These are phyloP conservation scores for Aphrophora alni DNA, from an alignment of 2,888 invertebrate genomes.

Conservation along the genomic window DNA sequence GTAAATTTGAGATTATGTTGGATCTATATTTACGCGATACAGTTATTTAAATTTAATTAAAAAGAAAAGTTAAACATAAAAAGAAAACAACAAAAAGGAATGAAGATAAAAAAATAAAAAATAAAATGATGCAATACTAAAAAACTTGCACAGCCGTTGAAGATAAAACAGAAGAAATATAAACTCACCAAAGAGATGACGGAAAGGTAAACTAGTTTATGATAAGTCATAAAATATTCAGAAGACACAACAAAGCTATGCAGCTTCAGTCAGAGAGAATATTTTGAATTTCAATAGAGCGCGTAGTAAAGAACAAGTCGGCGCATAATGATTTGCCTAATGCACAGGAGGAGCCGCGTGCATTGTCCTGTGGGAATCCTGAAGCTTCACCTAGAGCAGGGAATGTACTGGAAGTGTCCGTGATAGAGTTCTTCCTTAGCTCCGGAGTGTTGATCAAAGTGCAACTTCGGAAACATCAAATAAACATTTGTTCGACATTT, in stretches of 20 bases:
- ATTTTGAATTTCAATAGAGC: constrained; percentile 10
- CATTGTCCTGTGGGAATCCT: constrained; percentile 10
- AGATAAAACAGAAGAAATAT: not conserved
- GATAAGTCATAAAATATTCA: constrained; percentile 4
- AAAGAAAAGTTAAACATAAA: too few species aligned
- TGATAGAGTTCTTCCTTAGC: too few species aligned
- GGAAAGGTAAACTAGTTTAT: not conserved
- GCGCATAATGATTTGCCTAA: constrained; percentile 14
- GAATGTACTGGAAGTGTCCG: not conserved
- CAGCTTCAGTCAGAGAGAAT: not conserved
- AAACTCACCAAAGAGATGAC: not conserved
- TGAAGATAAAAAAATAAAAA: too few species aligned
- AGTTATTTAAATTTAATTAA: too few species aligned
- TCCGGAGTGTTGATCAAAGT: too few species aligned
- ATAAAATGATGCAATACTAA: too few species aligned
- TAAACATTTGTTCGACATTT: too few species aligned
- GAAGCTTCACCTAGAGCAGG: not conserved
- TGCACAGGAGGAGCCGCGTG: not conserved
- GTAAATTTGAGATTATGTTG: too few species aligned
- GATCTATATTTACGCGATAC: too few species aligned
- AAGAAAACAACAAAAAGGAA: too few species aligned
- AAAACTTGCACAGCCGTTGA: too few species aligned
- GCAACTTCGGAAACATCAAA: not conserved
- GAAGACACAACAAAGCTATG: constrained; percentile 2
- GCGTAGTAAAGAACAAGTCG: not conserved